Conservation (phyloP, 2,888 invertebrate genomes). For the Pristionchus entomophagus region DNA sequence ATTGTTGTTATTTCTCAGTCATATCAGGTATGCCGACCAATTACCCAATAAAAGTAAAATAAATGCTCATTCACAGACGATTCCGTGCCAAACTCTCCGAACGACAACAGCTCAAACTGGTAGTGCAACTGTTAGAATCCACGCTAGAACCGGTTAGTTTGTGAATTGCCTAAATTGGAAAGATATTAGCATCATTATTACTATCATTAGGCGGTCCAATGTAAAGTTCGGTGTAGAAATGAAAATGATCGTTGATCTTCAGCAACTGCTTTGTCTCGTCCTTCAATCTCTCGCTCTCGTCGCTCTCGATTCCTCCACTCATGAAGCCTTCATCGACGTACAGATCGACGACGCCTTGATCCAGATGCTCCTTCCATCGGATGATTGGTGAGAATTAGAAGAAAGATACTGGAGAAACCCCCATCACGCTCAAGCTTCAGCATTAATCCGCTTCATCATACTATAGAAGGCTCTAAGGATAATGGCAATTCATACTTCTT, state of each 20-base stretch:
- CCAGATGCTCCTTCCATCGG: conserved; percentile 81
- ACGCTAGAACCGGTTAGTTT: conserved; percentile 82
- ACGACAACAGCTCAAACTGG: conserved; percentile 80
- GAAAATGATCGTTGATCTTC: conserved; percentile 57
- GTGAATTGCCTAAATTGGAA: background rate
- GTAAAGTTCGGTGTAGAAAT: no score
- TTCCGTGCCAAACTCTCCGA: conserved; percentile 80
- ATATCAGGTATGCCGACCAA: conserved; percentile 65
- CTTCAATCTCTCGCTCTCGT: conserved; percentile 81
- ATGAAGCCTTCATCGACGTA: conserved; percentile 80
- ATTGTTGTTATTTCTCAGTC: conserved; percentile 81
- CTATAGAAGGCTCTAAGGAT: background rate
- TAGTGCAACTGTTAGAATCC: conserved; percentile 81
- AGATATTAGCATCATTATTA: no score
- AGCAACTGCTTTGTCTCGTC: conserved; percentile 82
- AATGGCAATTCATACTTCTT: no score
- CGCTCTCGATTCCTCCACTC: conserved; percentile 81
- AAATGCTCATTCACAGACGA: conserved; percentile 75
- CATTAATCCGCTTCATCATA: background rate
- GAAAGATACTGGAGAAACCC: no score
- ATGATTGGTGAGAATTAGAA: conserved; percentile 79
- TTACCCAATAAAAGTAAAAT: background rate
- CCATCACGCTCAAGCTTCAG: background rate
- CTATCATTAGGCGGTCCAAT: no score
- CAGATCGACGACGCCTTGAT: conserved; percentile 82